Conservation (phyloP, 2,888 invertebrate genomes). For the Amblyjoppa fuscipennis region DNA sequence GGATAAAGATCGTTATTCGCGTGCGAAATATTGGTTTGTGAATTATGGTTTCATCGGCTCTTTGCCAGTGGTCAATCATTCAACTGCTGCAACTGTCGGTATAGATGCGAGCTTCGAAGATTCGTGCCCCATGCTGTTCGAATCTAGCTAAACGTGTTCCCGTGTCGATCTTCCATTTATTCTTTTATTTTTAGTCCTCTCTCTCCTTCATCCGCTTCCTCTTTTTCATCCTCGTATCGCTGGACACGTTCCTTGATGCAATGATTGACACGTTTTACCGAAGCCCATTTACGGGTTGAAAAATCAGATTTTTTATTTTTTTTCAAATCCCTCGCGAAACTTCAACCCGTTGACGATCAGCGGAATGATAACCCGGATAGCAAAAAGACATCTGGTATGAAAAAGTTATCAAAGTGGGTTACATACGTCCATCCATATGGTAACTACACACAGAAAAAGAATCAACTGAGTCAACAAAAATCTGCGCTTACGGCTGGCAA, state of each 20-base stretch:
- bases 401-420: too few relatives aligned
- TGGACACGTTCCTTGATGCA: background rate
- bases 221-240: background rate
- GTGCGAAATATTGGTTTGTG: background rate
- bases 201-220: background rate
- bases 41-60: background rate
- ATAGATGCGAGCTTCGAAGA: slow-evolving; percentile 63
- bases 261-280: background rate
- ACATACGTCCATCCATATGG: too few relatives aligned
- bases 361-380: too few relatives aligned
- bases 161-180: slow-evolving; percentile 10
- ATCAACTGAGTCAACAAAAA: too few relatives aligned
- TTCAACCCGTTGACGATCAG: too few relatives aligned
- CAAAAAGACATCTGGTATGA: too few relatives aligned
- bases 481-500: too few relatives aligned
- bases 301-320: too few relatives aligned
- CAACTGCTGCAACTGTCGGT: background rate
- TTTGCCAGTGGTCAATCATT: slow-evolving; percentile 5
- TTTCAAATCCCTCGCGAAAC: too few relatives aligned
- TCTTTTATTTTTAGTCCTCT: slow-evolving; percentile 23
- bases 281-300: background rate
- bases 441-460: too few relatives aligned
- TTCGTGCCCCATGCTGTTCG: slow-evolving; percentile 71
- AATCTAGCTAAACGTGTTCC: slow-evolving; percentile 76
- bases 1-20: background rate